Base-by-base conservation (phyloP, 2,888 invertebrate genomes). In the Acronicta leporina region DNA sequence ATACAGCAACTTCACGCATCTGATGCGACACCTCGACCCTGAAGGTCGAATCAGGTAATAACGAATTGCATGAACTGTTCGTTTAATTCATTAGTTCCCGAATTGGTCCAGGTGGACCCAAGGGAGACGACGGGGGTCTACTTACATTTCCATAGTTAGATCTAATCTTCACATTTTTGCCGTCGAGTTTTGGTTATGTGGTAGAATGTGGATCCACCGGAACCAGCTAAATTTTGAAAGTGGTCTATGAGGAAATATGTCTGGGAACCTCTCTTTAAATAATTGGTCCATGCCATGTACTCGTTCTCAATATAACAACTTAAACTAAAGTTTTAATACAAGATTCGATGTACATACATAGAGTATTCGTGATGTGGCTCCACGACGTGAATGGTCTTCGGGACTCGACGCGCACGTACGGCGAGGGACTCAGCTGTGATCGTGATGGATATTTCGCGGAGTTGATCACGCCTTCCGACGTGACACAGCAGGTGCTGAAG, bases 401-500 rank as follows among this genome's bases (percentile, higher is more conserved):
- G 0, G 94, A 94, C 75, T 72, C 84, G 58, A 91, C 92, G 0
- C 84, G 85, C 3, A 63, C 64, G n/a, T 86, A 81, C 66, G 89
- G 88, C 0, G 85, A 87, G 11, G 78, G 73, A 50, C 46, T 92
- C 42, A 85, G 87, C 63, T 94, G 94, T 58, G 84, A 85, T 14
- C 85, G 89, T 0, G 94, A 94, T 35, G 94, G 94, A 0, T 87
- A 87, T 79, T 92, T 85, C 75, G 88, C 92, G 0, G 92, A 94
- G 75, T 78, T 94, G 54, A 85, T 89, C 63, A 89, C 91, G 2
- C 81, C 85, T 15, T 77, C 79, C 57, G 94, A 94, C 82, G 92
- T 92, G 73, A 93, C 92, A 1, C 88, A 91, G 60, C 92, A 94
- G 69, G 93, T 93, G 13, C 79, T 91, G 74, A 82, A 77, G 53